These are phyloP conservation scores for Sebastes reedi DNA, from an alignment of 2,797 vertebrate species.

Conservation along the genomic window DNA sequence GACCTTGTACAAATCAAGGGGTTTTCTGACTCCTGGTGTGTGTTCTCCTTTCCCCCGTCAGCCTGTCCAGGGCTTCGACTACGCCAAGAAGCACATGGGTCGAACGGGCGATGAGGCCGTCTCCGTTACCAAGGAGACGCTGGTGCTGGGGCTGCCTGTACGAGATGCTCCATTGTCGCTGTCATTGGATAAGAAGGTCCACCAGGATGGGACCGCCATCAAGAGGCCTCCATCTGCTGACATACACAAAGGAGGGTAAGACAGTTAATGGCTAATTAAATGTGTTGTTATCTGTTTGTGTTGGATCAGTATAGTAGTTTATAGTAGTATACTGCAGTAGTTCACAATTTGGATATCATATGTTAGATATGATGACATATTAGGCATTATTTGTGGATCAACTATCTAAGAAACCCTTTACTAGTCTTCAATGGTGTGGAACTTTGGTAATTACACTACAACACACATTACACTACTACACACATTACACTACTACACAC, in stretches of 20 bases:
- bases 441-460: too few species aligned
- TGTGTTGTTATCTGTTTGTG: not conserved
- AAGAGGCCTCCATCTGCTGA: conserved; percentile 93
- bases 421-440: not conserved
- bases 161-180: conserved; percentile 88
- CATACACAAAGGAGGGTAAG: conserved; percentile 91
- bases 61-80: conserved; percentile 98
- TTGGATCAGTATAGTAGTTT: not conserved
- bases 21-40: conserved; percentile 5
- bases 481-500: too few species aligned
- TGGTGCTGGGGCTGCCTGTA: conserved; percentile 90
- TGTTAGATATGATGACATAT: not conserved
- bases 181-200: conserved; percentile 89
- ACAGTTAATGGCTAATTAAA: not conserved
- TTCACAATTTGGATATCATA: not conserved
- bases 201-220: conserved; percentile 90
- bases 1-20: not conserved
- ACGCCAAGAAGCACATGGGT: conserved; percentile 97
- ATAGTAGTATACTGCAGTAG: not conserved
- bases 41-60: conserved; percentile 53
- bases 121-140: conserved; percentile 94
- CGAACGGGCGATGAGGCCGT: conserved; percentile 92
- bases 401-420: not conserved
- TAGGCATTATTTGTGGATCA: not conserved
- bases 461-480: too few species aligned